phyloP scores from a whole-genome alignment of 2,113 vertebrate genomes.

The Eulemur rufifrons region DNA sequence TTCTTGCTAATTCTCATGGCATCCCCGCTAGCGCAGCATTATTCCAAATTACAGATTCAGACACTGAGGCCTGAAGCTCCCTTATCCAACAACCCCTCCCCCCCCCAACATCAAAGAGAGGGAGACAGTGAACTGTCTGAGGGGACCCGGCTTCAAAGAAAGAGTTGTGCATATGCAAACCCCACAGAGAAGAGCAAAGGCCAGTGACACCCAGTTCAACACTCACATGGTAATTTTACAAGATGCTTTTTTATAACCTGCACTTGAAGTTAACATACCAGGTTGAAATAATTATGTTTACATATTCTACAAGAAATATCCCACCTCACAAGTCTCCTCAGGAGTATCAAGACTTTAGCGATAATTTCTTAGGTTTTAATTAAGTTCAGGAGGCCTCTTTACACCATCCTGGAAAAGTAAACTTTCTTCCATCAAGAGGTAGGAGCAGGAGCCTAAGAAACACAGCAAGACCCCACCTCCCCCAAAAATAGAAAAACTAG shows the following conservation, averaged over 20 bases:
- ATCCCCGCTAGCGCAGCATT: rapidly evolving
- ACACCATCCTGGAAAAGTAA: neutral
- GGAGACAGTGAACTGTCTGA: rapidly evolving
- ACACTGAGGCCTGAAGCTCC: neutral
- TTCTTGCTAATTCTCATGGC: rapidly evolving
- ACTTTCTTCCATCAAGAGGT: neutral
- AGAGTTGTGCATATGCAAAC: rapidly evolving
- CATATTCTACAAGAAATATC: conserved; percentile 27
- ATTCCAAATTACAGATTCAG: neutral
- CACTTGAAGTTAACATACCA: conserved; percentile 13
- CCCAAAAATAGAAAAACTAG: too few relatives aligned
- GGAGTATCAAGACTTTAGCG: neutral
- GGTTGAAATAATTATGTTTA: conserved; percentile 51
- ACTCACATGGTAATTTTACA: neutral
- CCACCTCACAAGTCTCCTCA: neutral
- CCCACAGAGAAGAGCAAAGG: neutral
- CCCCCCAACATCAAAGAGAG: too few relatives aligned
- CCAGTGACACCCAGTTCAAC: neutral
- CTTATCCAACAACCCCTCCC: neutral
- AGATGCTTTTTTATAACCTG: neutral
- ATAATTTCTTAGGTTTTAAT: conserved; percentile 26
- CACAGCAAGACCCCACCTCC: too few relatives aligned
- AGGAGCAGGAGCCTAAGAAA: too few relatives aligned
- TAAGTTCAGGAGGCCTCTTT: neutral
- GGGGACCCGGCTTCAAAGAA: neutral